Base-by-base conservation (phyloP, 2,888 invertebrate species). In the Lucinisca nassula region DNA sequence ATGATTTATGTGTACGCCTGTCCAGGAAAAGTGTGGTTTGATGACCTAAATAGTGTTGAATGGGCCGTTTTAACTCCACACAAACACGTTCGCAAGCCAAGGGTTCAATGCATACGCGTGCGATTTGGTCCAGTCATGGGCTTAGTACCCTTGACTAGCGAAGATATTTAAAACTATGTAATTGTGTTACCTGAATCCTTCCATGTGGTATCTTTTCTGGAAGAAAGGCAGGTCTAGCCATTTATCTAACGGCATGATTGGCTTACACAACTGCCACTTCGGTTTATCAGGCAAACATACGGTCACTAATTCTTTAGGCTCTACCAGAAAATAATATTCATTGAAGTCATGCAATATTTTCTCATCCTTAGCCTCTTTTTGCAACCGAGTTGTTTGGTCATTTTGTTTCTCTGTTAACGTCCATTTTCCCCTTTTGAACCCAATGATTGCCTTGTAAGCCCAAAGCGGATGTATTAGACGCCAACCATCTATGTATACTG, bases 401-500 rank as follows among this genome's bases (percentile, higher is more conserved):
- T 32, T 4, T 24, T 67, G 67, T 37, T 49, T 55, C 10, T 55
- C 72, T 38, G 38, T 40, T 35, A 85, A 82, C 17, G 55, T 67
- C 91, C 91, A 91, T 24, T 78, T 84, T 12, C 91, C 90, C 21
- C 70, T 67, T 67, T 89, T 90, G 80, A 79, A 89, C 61, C 88
- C 86, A 21, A 87, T 82, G 55, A 91, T 77, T 21, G 74, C 84
- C 58, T 89, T 91, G 75, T 86, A 92, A 12, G 91, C 89, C 90
- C 90, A 91, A 0, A 90, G 80, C 1, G 90, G 89, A 49, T 92
- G 91, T 8, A 92, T 87, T 6, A 92, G 82, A 30, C 91, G 75
- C 92, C 92, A 92, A 40, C 89, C 91, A 32, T 90, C 90, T 21
- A 91, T 82, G 58, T 87, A 91, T 0, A 92, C 92, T 17, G 90